phyloP scores from a whole-genome alignment of 30 jellyfish, hydroid and myxozoan species.

The Clytia hemisphaerica region DNA sequence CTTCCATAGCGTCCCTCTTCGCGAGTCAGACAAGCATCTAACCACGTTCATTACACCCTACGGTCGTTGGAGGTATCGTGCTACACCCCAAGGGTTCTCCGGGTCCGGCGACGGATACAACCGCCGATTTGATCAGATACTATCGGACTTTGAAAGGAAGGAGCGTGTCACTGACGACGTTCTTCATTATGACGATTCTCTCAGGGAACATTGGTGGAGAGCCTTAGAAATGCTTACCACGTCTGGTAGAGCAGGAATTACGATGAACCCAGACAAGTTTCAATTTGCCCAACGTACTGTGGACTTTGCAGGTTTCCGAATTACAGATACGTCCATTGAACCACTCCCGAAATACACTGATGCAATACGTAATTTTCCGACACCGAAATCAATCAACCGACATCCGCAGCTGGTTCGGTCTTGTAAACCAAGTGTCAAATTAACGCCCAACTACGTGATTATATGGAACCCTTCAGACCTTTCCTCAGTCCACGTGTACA shows the following conservation, averaged over 20 bases:
- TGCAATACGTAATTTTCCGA: background rate
- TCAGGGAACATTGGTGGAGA: too few species aligned
- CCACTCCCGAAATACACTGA: background rate
- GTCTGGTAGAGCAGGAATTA: too few species aligned
- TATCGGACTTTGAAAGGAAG: background rate
- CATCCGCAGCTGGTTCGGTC: too few species aligned
- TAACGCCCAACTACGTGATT: too few species aligned
- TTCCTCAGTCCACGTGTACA: too few species aligned
- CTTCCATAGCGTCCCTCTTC: background rate
- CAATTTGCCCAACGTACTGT: background rate
- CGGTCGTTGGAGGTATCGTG: too few species aligned
- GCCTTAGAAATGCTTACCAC: too few species aligned
- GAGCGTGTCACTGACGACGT: too few species aligned
- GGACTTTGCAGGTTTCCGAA: conserved; percentile 1
- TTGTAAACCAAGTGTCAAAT: background rate
- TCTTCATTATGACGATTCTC: too few species aligned
- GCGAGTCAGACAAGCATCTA: background rate
- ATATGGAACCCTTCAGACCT: too few species aligned
- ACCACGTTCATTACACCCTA: background rate
- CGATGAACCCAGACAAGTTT: too few species aligned
- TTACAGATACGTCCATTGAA: background rate
- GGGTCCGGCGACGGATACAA: conserved; percentile 5
- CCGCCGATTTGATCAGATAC: background rate
- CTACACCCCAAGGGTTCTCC: background rate
- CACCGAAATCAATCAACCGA: background rate